These are phyloP conservation scores for Proterorhinus semilunaris DNA, from an alignment of 2,113 vertebrate genomes.

Conservation along the genomic window DNA sequence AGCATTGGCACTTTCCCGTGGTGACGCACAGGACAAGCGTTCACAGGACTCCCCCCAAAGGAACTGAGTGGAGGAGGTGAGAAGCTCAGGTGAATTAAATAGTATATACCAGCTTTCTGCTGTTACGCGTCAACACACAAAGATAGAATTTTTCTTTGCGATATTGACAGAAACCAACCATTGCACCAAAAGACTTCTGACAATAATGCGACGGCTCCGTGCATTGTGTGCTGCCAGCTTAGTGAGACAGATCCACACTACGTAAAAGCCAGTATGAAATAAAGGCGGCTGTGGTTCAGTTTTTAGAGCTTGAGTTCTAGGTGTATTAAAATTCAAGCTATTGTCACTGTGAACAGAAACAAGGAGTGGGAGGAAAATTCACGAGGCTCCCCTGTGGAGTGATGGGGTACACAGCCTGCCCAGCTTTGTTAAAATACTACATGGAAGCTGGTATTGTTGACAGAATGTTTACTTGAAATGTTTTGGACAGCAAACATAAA, in stretches of 20 bases:
- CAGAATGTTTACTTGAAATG: not conserved
- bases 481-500: constrained; percentile 10
- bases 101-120: not conserved
- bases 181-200: too few species aligned
- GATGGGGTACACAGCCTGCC: not conserved
- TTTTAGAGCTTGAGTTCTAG: too few species aligned
- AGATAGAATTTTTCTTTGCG: too few species aligned
- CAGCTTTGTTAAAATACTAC: not conserved
- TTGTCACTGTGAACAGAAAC: not conserved
- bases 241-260: too few species aligned
- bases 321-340: too few species aligned
- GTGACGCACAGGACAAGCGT: constrained; percentile 39
- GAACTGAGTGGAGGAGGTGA: constrained; percentile 38
- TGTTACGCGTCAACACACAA: not conserved
- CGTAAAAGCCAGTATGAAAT: too few species aligned
- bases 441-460: not conserved
- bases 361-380: not conserved
- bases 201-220: too few species aligned
- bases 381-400: not conserved
- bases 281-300: too few species aligned
- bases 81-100: constrained; percentile 20
- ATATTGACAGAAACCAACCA: too few species aligned
- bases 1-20: constrained; percentile 32
- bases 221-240: too few species aligned
- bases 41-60: constrained; percentile 47